phyloP scores from a whole-genome alignment of 2,113 vertebrate species.

The Illadopsis cleaveri region DNA sequence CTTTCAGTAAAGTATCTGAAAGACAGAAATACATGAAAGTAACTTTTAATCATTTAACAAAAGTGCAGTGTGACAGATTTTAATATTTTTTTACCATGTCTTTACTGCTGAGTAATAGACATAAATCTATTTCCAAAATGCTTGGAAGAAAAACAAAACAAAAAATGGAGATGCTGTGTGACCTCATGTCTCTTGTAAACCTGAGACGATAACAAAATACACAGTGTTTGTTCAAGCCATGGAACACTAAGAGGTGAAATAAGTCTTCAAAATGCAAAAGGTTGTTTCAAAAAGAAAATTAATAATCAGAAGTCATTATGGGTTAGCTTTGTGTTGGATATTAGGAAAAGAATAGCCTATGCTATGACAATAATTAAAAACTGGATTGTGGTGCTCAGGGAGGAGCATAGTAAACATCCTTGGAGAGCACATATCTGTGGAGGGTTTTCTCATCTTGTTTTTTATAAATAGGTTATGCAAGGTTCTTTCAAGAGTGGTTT shows the following conservation, averaged over 20 bases:
- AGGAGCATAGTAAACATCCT: not conserved
- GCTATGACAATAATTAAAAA: not conserved
- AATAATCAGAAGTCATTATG: not conserved
- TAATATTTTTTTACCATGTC: not conserved
- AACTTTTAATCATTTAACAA: not conserved
- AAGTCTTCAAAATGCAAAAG: not conserved
- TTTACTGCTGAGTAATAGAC: not conserved
- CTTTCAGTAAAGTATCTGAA: not conserved
- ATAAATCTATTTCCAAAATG: not conserved
- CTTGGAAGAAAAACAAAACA: not conserved
- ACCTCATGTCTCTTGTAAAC: not conserved
- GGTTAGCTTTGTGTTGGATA: not conserved
- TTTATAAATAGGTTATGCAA: not conserved
- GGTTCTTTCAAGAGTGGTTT: not conserved
- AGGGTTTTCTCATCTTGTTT: not conserved
- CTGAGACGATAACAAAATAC: not conserved
- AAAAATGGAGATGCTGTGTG: not conserved
- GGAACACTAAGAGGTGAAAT: not conserved
- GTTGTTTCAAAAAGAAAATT: not conserved
- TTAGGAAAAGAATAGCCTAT: not conserved
- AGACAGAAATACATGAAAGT: not conserved
- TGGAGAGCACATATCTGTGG: not conserved
- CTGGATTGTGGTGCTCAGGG: not conserved
- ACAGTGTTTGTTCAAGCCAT: not conserved
- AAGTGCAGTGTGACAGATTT: not conserved